phyloP scores from a whole-genome alignment of 2,797 vertebrate genomes.

The Helarctos malayanus region DNA sequence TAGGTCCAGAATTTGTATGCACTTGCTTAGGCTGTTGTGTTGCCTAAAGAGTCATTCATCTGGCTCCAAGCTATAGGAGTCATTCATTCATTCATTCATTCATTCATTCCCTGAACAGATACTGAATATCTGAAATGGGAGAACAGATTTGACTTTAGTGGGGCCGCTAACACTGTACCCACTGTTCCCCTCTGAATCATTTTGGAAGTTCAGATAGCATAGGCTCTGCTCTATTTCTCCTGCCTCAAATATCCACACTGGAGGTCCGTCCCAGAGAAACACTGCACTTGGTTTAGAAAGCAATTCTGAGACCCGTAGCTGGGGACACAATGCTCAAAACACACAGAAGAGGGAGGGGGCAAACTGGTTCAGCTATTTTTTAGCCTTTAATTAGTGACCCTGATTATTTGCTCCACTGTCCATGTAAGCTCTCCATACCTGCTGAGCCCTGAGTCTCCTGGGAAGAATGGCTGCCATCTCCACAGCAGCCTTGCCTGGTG shows the following conservation, averaged over 20 bases:
- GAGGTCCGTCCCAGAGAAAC: neutral
- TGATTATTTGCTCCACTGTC: neutral
- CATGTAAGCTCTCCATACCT: neutral
- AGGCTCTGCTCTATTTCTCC: neutral
- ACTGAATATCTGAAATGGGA: neutral
- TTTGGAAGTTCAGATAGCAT: neutral
- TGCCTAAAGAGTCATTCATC: neutral
- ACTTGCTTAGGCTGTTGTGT: neutral
- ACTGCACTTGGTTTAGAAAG: neutral
- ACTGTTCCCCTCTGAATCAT: neutral
- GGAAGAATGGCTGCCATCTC: neutral
- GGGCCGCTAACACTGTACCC: neutral
- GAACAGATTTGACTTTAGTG: neutral
- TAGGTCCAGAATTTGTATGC: neutral
- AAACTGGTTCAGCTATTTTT: neutral
- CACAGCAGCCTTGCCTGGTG: fast-evolving
- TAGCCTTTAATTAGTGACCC: neutral
- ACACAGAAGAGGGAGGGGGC: neutral
- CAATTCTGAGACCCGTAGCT: neutral
- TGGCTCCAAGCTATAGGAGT: neutral
- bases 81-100: neutral
- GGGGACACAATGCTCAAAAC: neutral
- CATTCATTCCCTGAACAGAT: neutral
- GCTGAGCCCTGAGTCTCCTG: neutral
- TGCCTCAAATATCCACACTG: neutral